Evolutionary conservation across 2,888 invertebrate genomes (phyloP), one percentile per base, ranked within the genome.

Genomic region (Diarsia dahlii): DNA sequence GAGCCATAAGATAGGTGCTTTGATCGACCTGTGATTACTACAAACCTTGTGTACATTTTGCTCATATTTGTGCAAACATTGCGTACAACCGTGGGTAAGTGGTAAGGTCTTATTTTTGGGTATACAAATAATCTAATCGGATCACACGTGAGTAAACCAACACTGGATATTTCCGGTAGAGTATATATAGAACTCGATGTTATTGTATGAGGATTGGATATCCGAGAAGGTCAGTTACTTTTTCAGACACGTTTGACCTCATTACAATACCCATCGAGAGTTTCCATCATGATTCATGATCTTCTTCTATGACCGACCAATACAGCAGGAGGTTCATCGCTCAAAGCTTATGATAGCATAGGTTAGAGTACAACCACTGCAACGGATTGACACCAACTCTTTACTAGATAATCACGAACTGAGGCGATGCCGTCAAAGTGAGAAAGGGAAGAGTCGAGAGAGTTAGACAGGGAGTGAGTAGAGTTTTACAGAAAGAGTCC

Each of bases 81-180:
- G 45, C 52, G 23, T 64, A 63, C n/a, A 72, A 23, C 20, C 34
- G 52, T 52, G 52, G 52, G 28, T 71, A n/a, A n/a, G 48, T 76
- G 13, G 28, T 67, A 46, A 48, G 15, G 13, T 54, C 18, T 63
- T 74, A 45, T 73, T 58, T 75, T 74, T 34, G 23, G 48, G 58
- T 81, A 65, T 39, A 39, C 39, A 39, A 58, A 74, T 65, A 74
- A 18, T 60, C 23, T 81, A 23, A 80, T 81, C 56, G 50, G 80
- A 46, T 74, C 73, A 34, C n/a, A 80, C 48, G 54, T 54, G 48
- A 54, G 48, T 20, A 34, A 63, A 77, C n/a, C 10, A n/a, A 54
- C 39, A 63, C 74, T 73, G 45, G 18, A 15, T 15, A n/a, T 18
- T 13, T 45, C 3, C 9, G 18, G 18, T n/a, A n/a, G 8, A 28